These are phyloP conservation scores for Stercorarius parasiticus DNA, from an alignment of 2,113 vertebrate species.

Conservation along the genomic window DNA sequence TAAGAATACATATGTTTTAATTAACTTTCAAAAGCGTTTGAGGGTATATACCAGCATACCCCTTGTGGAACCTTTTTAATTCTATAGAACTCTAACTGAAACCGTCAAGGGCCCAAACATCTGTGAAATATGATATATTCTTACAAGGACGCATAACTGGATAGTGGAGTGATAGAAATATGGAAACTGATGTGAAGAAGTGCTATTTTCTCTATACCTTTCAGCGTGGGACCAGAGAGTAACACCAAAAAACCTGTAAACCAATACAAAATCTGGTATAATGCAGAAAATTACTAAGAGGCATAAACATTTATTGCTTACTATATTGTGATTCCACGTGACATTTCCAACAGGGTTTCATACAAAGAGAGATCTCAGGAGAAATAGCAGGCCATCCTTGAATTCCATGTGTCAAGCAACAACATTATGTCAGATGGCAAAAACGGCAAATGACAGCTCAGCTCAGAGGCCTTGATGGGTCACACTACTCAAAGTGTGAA, in stretches of 20 bases:
- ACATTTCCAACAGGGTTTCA: background rate
- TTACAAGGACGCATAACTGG: background rate
- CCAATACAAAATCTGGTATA: background rate
- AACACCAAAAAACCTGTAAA: background rate
- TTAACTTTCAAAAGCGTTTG: background rate
- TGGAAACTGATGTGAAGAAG: background rate
- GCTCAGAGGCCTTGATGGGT: background rate
- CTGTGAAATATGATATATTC: background rate
- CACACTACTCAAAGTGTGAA: background rate
- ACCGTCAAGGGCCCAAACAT: background rate
- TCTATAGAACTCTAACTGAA: background rate
- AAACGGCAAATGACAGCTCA: background rate
- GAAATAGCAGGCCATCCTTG: background rate
- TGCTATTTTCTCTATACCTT: background rate
- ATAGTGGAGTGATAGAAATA: background rate
- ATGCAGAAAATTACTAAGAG: background rate
- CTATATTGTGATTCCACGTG: background rate
- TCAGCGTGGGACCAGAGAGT: background rate
- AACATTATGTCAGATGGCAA: background rate
- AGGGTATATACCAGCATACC: background rate
- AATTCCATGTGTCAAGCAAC: background rate
- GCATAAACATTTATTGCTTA: background rate
- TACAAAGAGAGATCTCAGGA: background rate
- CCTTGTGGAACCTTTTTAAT: background rate
- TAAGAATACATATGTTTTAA: background rate